phyloP scores from a whole-genome alignment of 2,888 invertebrate genomes.

The Melanostoma mellinum region DNA sequence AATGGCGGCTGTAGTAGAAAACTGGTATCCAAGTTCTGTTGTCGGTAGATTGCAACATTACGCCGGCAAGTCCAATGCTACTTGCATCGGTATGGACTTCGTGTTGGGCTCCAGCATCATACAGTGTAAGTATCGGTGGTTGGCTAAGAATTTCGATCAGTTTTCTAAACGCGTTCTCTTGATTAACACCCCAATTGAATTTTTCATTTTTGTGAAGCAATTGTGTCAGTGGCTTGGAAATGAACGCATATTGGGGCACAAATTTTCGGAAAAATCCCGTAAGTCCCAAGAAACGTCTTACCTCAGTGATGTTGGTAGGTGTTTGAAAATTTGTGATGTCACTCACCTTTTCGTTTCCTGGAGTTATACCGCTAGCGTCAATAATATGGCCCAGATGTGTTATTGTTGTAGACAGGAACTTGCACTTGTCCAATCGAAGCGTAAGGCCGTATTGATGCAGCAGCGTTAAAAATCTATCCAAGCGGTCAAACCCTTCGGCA shows the following conservation, averaged over 20 bases:
- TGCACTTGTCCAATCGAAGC: conserved; percentile 63
- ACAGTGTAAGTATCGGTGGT: conserved; percentile 9
- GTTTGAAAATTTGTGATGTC: conserved; percentile 49
- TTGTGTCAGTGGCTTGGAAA: conserved; percentile 34
- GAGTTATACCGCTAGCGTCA: conserved; percentile 57
- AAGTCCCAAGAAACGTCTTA: conserved; percentile 51
- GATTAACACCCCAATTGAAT: conserved; percentile 24
- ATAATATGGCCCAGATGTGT: conserved; percentile 59
- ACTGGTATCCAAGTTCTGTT: conserved; percentile 48
- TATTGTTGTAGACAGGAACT: conserved; percentile 62
- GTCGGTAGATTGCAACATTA: conserved; percentile 22
- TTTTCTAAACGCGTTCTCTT: conserved; percentile 26
- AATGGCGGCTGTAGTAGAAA: conserved; percentile 58
- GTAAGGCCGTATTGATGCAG: conserved; percentile 35
- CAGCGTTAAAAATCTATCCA: conserved; percentile 24
- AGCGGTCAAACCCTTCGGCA: conserved; percentile 5
- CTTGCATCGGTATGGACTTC: conserved; percentile 45
- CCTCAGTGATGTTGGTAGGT: conserved; percentile 48
- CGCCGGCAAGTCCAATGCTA: conserved; percentile 3
- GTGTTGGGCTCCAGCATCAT: conserved; percentile 34
- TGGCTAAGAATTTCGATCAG: conserved; percentile 14
- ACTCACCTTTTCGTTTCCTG: conserved; percentile 45
- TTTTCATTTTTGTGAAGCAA: conserved; percentile 32
- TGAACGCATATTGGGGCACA: conserved; percentile 41
- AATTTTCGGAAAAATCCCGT: conserved; percentile 65